A percentile compares a stretch with the other conserved stretches of the same genome.
Conservation (phyloP, 2,113 vertebrate species). For the Elaphurus davidianus region DNA sequence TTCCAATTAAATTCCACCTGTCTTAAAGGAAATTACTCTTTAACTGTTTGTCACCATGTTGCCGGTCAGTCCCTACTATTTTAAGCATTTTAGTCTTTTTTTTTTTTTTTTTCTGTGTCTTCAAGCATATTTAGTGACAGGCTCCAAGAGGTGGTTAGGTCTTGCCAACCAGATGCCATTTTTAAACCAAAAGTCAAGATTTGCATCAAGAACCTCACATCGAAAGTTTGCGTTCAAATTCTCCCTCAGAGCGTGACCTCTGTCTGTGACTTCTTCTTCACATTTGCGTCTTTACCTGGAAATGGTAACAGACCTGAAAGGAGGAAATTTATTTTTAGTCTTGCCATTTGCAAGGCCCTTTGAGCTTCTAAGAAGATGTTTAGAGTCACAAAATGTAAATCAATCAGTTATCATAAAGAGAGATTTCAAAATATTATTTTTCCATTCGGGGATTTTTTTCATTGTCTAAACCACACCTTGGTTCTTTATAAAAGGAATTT, state of each 20-base stretch:
- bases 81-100: neutral
- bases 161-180: conserved; percentile 42
- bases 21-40: neutral
- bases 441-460: conserved; percentile 15
- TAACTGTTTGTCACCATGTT: neutral
- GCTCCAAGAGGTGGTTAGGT: neutral
- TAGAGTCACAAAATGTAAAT: conserved; percentile 28
- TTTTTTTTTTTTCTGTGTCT: neutral
- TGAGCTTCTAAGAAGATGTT: conserved; percentile 24
- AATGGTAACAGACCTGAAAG: neutral
- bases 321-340: conserved; percentile 2
- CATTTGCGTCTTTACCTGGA: conserved; percentile 40
- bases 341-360: conserved; percentile 17
- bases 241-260: neutral
- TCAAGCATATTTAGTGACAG: neutral
- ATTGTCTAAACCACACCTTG: conserved; percentile 69
- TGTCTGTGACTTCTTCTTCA: conserved; percentile 27
- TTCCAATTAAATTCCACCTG: neutral
- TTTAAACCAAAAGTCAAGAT: conserved; percentile 54
- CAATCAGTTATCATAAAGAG: neutral
- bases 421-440: conserved; percentile 39
- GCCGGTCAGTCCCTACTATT: neutral
- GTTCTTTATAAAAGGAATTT: conserved; percentile 62
- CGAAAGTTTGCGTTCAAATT: conserved; percentile 49
- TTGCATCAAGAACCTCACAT: conserved; percentile 21